phyloP scores from a whole-genome alignment of 1,140 invertebrate species.

The Caenorhabditis brenneri region DNA sequence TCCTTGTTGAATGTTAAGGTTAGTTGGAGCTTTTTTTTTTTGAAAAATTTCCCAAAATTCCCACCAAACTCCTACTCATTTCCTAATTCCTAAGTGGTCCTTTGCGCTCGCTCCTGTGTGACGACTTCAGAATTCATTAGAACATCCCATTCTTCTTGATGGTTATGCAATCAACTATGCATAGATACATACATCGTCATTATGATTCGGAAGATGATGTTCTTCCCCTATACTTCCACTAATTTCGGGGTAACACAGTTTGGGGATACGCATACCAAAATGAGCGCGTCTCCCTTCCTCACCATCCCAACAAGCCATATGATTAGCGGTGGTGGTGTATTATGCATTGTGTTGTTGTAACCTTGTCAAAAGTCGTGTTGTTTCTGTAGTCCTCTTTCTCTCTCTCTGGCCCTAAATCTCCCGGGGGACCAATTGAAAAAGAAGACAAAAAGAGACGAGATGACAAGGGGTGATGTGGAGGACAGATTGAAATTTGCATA shows the following conservation, averaged over 20 bases:
- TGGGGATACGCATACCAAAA: not conserved
- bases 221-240: not conserved
- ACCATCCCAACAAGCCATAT: no score
- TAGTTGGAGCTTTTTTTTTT: not conserved
- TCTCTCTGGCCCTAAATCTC: not conserved
- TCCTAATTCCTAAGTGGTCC: not conserved
- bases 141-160: not conserved
- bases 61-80: not conserved
- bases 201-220: not conserved
- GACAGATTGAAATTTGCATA: constrained; percentile 36
- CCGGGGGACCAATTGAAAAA: constrained; percentile 12
- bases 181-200: not conserved
- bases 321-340: not conserved
- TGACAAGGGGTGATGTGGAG: not conserved
- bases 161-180: constrained; percentile 40
- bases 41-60: not conserved
- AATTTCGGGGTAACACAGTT: constrained; percentile 26
- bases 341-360: constrained; percentile 12
- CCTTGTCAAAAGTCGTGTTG: not conserved
- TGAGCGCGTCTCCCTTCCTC: not conserved
- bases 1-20: constrained; percentile 10
- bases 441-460: not conserved
- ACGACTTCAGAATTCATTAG: no score
- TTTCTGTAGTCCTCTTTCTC: not conserved
- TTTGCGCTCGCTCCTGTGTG: no score